These are phyloP conservation scores for Sylvilagus bachmani DNA, from an alignment of 2,113 vertebrate species.

Conservation along the genomic window DNA sequence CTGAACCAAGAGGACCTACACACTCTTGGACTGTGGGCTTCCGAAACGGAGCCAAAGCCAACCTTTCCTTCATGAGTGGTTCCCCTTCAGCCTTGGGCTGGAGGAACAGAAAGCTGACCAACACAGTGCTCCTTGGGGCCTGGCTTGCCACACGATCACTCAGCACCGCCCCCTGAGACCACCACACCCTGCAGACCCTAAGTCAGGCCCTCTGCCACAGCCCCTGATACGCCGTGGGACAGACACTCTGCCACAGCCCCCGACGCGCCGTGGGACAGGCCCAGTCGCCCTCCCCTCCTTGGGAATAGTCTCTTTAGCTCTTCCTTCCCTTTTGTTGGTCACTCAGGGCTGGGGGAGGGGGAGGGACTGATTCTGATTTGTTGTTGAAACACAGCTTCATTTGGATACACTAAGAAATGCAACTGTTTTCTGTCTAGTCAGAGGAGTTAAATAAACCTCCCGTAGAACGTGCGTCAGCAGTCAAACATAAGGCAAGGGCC, in stretches of 20 bases:
- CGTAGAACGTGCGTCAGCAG: neutral
- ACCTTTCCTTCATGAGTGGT: too few species aligned
- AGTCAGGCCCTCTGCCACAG: fast-evolving
- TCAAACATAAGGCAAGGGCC: neutral
- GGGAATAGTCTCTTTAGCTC: neutral
- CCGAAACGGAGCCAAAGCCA: too few species aligned
- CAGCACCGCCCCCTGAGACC: neutral
- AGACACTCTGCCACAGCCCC: fast-evolving
- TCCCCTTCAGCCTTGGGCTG: too few species aligned
- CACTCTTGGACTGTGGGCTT: too few species aligned
- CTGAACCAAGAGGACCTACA: too few species aligned
- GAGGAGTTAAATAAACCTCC: neutral
- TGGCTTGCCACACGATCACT: neutral
- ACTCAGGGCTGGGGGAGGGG: too few species aligned
- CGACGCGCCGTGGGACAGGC: neutral
- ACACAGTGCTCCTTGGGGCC: neutral
- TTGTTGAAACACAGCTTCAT: neutral
- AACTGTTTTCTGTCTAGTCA: neutral
- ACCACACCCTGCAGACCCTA: fast-evolving
- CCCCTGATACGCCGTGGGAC: too few species aligned
- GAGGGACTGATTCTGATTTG: neutral
- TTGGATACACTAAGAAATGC: neutral
- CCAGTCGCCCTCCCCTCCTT: neutral
- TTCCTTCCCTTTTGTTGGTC: neutral
- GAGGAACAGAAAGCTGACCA: too few species aligned